phyloP scores from a whole-genome alignment of 2,888 invertebrate species.

The Unio pictorum region DNA sequence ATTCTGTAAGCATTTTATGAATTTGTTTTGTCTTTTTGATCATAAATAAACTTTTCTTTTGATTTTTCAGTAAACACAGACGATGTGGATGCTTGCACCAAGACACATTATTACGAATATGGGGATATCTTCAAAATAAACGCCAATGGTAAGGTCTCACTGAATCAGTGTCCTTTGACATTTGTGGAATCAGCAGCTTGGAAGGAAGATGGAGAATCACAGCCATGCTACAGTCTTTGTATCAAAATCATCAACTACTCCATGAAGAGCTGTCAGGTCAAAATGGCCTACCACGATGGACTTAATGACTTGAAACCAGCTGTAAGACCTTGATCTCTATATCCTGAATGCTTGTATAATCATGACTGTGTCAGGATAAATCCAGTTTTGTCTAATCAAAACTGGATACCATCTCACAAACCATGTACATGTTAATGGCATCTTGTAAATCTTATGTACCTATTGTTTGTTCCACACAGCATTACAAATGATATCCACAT shows the following conservation, averaged over 20 bases:
- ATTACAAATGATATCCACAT: too few species aligned
- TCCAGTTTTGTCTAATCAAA: too few species aligned
- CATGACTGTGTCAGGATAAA: too few species aligned
- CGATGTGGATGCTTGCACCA: constrained; percentile 30
- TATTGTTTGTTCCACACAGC: too few species aligned
- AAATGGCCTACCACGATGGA: constrained; percentile 46
- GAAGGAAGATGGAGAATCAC: constrained; percentile 19
- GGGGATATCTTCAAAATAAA: constrained; percentile 35
- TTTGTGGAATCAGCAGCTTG: constrained; percentile 35
- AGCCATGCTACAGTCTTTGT: constrained; percentile 44
- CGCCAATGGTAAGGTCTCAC: constrained; percentile 31
- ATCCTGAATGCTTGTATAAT: too few species aligned
- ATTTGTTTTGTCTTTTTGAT: too few species aligned
- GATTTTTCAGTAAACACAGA: constrained; percentile 36
- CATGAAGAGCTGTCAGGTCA: constrained; percentile 41
- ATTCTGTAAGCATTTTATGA: too few species aligned
- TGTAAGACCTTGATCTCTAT: constrained; percentile 18
- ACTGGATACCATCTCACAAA: too few species aligned
- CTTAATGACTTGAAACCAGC: constrained; percentile 36
- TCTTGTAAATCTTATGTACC: too few species aligned
- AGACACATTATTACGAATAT: constrained; percentile 38
- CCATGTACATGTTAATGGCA: too few species aligned
- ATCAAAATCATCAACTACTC: constrained; percentile 36
- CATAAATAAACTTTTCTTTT: too few species aligned
- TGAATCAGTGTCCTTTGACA: constrained; percentile 34